Evolutionary conservation across 1,140 invertebrate genomes (phyloP).

Genomic region (Schlechtendalia chinensis): DNA sequence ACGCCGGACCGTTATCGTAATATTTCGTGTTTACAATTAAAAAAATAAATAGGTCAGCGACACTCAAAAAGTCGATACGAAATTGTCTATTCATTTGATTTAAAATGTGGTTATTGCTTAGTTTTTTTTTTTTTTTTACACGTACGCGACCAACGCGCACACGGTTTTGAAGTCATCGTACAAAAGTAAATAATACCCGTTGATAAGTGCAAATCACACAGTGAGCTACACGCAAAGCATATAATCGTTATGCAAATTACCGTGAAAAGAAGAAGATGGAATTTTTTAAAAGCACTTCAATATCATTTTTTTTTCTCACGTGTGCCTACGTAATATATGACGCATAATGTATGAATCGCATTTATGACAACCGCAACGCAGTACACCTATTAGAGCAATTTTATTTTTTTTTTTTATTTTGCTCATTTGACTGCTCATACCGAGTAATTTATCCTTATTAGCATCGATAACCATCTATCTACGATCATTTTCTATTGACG

Average conservation of each 20-base stretch:
- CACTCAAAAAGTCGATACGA: slow-evolving; percentile 7
- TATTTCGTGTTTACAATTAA: slow-evolving; percentile 5
- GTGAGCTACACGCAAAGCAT: background rate
- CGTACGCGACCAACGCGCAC: background rate
- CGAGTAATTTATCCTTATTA: background rate
- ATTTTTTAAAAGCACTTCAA: background rate
- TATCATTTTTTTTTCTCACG: background rate
- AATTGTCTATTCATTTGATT: slow-evolving; percentile 29
- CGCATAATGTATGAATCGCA: background rate
- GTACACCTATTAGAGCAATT: background rate
- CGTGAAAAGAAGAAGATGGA: background rate
- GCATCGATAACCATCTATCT: background rate
- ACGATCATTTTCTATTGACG: background rate
- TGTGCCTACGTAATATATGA: background rate
- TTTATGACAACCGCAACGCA: background rate
- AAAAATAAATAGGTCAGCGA: background rate
- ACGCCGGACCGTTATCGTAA: background rate
- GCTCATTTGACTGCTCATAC: background rate
- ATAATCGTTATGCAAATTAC: background rate
- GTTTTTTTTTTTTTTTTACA: background rate
- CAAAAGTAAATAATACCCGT: background rate
- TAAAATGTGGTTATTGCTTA: background rate
- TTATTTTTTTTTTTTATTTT: background rate
- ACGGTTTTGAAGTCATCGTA: background rate
- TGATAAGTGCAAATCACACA: background rate